Base-by-base conservation (phyloP, 2,888 invertebrate genomes). In the Cephonodes hylas region DNA sequence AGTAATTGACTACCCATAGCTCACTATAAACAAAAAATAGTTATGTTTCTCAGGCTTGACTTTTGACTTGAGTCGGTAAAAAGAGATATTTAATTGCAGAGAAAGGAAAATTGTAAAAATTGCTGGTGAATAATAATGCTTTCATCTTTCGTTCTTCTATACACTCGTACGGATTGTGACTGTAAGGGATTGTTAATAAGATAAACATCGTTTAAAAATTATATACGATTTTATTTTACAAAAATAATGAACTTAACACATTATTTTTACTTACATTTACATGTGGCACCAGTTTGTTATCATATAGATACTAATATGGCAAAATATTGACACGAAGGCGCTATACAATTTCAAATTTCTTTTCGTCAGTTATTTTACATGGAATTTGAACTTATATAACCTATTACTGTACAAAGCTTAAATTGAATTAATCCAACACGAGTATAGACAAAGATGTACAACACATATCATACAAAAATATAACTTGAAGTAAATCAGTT, bases 181-280 rank as follows among this genome's bases (percentile, higher is more conserved):
- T n/a, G 34, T 8, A 2, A 34, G 3, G 3, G 13, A n/a, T 18
- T 34, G 20, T 23, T 7, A 13, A n/a, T 31, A 6, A 59, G 23
- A 46, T 38, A 59, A 38, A 60, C 42, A 15, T 15, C 20, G 63
- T 63, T 44, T 45, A 61, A 46, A 64, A 59, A 57, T 8, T 58
- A 58, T 62, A 69, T 57, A 64, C 61, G 57, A 69, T 64, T 65
- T 72, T 76, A 76, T 73, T 76, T 68, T 74, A 76, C 71, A 76
- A 72, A 74, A 70, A 67, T 64, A 64, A 65, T 67, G 64, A 63
- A 60, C 34, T 48, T 61, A 63, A 64, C 64, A 66, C 59, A 65
- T 60, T 62, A 59, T 64, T 64, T 59, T 42, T 58, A 60, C 34
- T 64, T 53, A 63, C 60, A 42, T 48, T 65, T 68, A 59, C 48